These are phyloP conservation scores for Miniopterus natalensis DNA, from an alignment of 2,113 vertebrate species.

Conservation along the genomic window DNA sequence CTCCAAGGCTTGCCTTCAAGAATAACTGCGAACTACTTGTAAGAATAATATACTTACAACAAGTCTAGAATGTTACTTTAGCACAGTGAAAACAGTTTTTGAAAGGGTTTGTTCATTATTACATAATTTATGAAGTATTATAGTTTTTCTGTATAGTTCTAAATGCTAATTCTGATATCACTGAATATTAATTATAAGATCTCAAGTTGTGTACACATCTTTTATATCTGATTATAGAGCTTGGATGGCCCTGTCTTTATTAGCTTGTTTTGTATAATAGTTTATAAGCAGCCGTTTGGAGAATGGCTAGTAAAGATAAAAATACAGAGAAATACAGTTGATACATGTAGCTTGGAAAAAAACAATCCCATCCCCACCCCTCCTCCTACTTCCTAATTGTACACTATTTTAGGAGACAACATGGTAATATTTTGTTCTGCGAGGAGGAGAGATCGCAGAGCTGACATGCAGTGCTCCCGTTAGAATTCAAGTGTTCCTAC, in stretches of 20 bases:
- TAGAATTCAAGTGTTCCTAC: conserved; percentile 80
- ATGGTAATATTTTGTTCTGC: conserved; percentile 67
- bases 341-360: conserved; percentile 62
- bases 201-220: conserved; percentile 88
- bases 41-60: conserved; percentile 97
- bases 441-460: conserved; percentile 67
- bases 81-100: conserved; percentile 91
- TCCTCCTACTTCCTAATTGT: conserved; percentile 73
- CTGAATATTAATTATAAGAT: conserved; percentile 87
- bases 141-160: conserved; percentile 86
- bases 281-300: conserved; percentile 76
- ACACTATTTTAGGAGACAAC: conserved; percentile 60
- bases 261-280: conserved; percentile 76
- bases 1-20: conserved; percentile 99
- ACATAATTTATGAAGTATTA: conserved; percentile 90
- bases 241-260: conserved; percentile 85
- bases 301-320: conserved; percentile 77
- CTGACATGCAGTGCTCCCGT: conserved; percentile 80
- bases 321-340: conserved; percentile 70
- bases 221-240: conserved; percentile 87
- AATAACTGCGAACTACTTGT: conserved; percentile 99
- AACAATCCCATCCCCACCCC: conserved; percentile 25
- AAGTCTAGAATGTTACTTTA: conserved; percentile 95
- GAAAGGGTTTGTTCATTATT: conserved; percentile 90
- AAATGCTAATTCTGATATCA: conserved; percentile 90